Base-by-base conservation (phyloP, 1,140 invertebrate genomes). In the Neodiprion virginianus region DNA sequence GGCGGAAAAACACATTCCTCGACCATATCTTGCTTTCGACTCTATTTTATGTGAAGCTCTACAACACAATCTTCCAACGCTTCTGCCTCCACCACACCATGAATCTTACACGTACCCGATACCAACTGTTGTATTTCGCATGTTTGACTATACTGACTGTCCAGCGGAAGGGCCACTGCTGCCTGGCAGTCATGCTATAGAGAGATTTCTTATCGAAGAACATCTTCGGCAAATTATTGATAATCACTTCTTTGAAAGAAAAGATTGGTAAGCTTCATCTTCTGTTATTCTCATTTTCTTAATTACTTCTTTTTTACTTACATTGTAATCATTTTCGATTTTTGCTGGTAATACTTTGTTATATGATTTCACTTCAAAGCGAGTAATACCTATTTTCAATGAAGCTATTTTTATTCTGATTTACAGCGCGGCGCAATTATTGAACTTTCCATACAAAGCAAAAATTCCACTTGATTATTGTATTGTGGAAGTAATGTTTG, bases 111-210 rank as follows among this genome's bases (percentile, higher is more conserved):
- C 92, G 23, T 99, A 99, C 88, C 97, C 98, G 1, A 93, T 98
- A 90, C 96, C 96, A 0, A 93, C 93, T 83, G 96, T 97, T 7
- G 95, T 97, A 8, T 98, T 95, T 89, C 92, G 95, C 66, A 96
- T 99, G 93, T 99, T 99, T 90, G 98, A 99, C 88, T 99, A 99
- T 84, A 99, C 98, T 7, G 98, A 99, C 89, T 99, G 98, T 83
- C 97, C 98, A 10, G 97, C 84, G 0, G 87, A 90, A 82, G 89
- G 94, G 1, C 94, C 94, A 1, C 92, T 95, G 53, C 88, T 99
- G 65, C 98, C 98, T 1, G 98, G 97, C 48, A 95, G 96, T 71
- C 97, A 99, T 90, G 96, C 98, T 0, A 99, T 99, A 77, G 99
- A 99, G 88, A 91, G 98, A 79, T 99, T 98, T 88, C 89, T 99